Evolutionary conservation across 2,797 vertebrate species (phyloP), one percentile per base, ranked within the genome.

Genomic region (Notamacropus eugenii): DNA sequence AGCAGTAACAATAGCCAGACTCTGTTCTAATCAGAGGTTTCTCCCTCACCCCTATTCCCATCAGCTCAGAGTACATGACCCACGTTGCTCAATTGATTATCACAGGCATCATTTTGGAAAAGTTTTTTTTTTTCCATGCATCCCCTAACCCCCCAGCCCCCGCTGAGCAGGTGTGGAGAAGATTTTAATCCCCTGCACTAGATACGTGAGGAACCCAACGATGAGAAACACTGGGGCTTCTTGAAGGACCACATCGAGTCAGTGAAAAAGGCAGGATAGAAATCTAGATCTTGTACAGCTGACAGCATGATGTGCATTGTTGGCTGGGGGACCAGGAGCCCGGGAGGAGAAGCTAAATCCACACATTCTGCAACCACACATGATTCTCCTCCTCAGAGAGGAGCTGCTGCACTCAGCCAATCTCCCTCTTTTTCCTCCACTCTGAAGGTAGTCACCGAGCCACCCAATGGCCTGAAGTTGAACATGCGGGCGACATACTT

Each of bases 401-500:
- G 29, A n/a, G 62, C 27, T 1, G 52, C 2, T 54, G 24, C 52
- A 90, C 54, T 13, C 11, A 90, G 50, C 12, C 28, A 0, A 0
- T 4, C 13, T 1, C 0, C 1, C 22, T 2, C 90, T 24, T 12
- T 55, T 93, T n/a, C 95, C 40, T 94, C 62, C 92, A 90, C 19
- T 19, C 95, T 59, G 93, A 14, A 99, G 99, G 99, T 99, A 3
- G 99, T 99, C 97, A 99, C 99, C 0, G 99, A 99, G 98, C 99
- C 99, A 24, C 99, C 99, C 10, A 99, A 99, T 0, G 99, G 99
- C 54, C 99, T 99, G 96, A 99, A 99, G 96, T 98, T 99, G 95
- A 99, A 99, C 97, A 99, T 99, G 99, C 99, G 99, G 97, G 99
- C 99, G 24, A 99, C 99, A 0, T 99, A 99, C 98, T 99, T 99